These are phyloP conservation scores for Cyrtorhinus lividipennis DNA, from an alignment of 1,140 invertebrate genomes.

Conservation along the genomic window DNA sequence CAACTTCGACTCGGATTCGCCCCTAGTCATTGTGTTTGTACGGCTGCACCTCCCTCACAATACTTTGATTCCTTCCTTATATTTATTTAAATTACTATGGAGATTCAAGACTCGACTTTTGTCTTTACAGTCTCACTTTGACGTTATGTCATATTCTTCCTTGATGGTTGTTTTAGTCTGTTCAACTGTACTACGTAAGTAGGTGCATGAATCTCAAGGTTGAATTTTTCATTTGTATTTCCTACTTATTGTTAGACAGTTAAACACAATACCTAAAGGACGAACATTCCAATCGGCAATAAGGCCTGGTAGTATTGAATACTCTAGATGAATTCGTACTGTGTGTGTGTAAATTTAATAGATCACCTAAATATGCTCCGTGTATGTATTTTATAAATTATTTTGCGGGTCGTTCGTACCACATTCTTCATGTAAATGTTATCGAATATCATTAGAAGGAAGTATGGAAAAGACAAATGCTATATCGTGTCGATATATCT, in stretches of 20 bases:
- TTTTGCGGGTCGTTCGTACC: not conserved
- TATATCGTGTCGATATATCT: not conserved
- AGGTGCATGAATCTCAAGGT: too few species aligned
- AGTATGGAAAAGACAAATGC: not conserved
- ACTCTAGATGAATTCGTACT: not conserved
- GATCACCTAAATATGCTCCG: not conserved
- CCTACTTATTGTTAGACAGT: not conserved
- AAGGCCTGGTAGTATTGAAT: not conserved
- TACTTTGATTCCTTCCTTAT: not conserved
- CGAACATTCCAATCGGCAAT: not conserved
- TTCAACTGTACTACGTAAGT: too few species aligned
- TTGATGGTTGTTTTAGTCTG: too few species aligned
- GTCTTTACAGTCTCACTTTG: not conserved
- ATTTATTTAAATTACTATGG: not conserved
- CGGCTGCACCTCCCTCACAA: not conserved
- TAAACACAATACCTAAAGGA: conserved; percentile 2
- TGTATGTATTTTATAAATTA: not conserved
- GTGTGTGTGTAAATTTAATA: conserved; percentile 1
- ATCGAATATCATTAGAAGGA: not conserved
- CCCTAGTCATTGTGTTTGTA: conserved; percentile 2
- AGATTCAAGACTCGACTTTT: not conserved
- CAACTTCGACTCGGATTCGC: not conserved
- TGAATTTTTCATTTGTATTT: not conserved
- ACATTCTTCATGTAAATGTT: not conserved
- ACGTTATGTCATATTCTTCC: too few species aligned